Base-by-base conservation (phyloP, 2,113 vertebrate genomes). In the Phrynosoma platyrhinos region DNA sequence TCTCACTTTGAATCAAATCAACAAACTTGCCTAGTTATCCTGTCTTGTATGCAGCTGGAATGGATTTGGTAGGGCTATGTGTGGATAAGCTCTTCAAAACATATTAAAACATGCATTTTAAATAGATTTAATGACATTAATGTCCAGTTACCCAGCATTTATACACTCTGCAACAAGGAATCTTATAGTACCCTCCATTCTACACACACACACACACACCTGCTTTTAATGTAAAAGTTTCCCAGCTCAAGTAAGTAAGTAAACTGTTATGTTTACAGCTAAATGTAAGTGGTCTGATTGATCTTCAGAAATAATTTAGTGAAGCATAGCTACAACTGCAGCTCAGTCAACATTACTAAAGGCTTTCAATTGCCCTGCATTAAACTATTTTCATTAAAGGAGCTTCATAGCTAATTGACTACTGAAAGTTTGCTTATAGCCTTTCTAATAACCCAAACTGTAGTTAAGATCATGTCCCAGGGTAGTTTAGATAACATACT, bases 281-380 rank as follows among this genome's bases (percentile, higher is more conserved):
- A 93, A 94, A 96, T 95, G 94, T 94, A 95, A 94, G 96, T 93
- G 93, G 93, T 95, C 91, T 90, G 7, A 79, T 62, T 94, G 92
- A 94, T 96, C 94, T 95, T 93, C 90, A 92, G 93, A 90, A 84
- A 88, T 95, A 95, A 95, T 96, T 94, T 40, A 91, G 92, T 91
- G 92, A 96, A 95, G 93, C 95, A 95, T 91, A 90, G 87, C 88
- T 94, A 93, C 93, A 89, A 93, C 89, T 93, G 89, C 93, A 91
- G 93, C 91, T 93, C 93, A 89, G 93, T 94, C 96, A 96, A 96
- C 55, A 91, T 95, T 95, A 95, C 93, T 94, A 94, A 90, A 89
- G 92, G 16, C 47, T 77, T 69, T 52, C 74, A 69, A 95, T 94
- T 95, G 75, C 94, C 93, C 92, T 95, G 94, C 94, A 95, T 94